Conservation (phyloP, 2,113 vertebrate species). For the Pelusios castaneus region DNA sequence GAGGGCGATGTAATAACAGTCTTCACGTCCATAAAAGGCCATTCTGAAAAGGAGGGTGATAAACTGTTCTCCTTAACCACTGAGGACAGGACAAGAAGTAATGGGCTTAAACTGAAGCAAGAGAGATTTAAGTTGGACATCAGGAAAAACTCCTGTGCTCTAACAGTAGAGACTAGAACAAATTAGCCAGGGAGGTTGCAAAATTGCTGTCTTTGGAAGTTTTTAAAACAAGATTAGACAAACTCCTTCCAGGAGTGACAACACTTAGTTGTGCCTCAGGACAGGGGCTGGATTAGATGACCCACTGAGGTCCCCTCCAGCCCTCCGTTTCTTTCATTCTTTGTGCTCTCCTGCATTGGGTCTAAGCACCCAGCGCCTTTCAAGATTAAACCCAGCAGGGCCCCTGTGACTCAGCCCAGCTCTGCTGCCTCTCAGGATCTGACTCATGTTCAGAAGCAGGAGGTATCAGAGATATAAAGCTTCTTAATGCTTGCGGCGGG, state of each 20-base stretch:
- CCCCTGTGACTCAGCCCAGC: not conserved
- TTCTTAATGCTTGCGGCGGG: not conserved
- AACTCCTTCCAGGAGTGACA: not conserved
- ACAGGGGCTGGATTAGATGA: not conserved
- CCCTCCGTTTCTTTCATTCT: too few relatives aligned
- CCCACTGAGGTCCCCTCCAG: too few relatives aligned
- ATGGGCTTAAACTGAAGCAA: not conserved
- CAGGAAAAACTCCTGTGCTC: not conserved
- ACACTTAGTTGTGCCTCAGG: not conserved
- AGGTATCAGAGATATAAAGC: not conserved
- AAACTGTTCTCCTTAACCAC: not conserved
- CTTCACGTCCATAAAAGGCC: not conserved
- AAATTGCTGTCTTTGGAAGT: not conserved
- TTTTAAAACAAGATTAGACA: not conserved
- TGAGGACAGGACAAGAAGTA: not conserved
- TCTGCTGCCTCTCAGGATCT: not conserved
- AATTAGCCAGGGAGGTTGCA: not conserved
- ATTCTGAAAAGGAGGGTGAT: not conserved
- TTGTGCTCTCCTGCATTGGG: not conserved
- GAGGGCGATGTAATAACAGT: not conserved
- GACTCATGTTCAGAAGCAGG: fast-evolving
- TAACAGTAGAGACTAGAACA: not conserved
- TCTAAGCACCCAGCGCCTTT: not conserved
- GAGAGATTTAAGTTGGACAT: not conserved
- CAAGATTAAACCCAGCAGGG: not conserved